phyloP scores from a whole-genome alignment of 2,797 vertebrate genomes.

The Pyrrhura leucotis region DNA sequence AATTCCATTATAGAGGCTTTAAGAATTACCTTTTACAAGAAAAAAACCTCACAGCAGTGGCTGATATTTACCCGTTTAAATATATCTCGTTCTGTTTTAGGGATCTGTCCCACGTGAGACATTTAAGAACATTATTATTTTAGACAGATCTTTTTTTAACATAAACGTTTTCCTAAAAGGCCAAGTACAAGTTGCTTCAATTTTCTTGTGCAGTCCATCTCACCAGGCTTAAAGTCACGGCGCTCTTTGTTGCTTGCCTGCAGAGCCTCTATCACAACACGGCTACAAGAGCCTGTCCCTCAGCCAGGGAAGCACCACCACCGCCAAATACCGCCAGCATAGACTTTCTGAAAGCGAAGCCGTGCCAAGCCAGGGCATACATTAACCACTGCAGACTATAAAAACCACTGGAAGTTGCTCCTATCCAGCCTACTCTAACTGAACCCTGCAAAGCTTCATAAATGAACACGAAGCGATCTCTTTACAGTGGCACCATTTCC shows the following conservation, averaged over 20 bases:
- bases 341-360: background rate
- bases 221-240: background rate
- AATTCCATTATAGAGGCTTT: background rate
- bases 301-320: rapidly evolving
- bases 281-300: background rate
- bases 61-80: background rate
- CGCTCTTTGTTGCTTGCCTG: background rate
- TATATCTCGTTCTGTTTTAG: background rate
- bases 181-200: rapidly evolving
- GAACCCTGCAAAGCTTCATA: background rate
- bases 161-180: background rate
- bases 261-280: rapidly evolving
- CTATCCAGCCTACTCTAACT: background rate
- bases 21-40: background rate
- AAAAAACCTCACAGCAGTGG: background rate
- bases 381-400: rapidly evolving
- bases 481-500: background rate
- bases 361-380: background rate
- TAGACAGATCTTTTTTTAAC: background rate
- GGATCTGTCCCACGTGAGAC: background rate
- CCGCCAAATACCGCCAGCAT: background rate
- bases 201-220: background rate
- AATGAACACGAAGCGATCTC: background rate
- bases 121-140: background rate
- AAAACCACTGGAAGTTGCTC: background rate